Conservation (phyloP, 2,888 invertebrate species). For the Xylota sylvarum region DNA sequence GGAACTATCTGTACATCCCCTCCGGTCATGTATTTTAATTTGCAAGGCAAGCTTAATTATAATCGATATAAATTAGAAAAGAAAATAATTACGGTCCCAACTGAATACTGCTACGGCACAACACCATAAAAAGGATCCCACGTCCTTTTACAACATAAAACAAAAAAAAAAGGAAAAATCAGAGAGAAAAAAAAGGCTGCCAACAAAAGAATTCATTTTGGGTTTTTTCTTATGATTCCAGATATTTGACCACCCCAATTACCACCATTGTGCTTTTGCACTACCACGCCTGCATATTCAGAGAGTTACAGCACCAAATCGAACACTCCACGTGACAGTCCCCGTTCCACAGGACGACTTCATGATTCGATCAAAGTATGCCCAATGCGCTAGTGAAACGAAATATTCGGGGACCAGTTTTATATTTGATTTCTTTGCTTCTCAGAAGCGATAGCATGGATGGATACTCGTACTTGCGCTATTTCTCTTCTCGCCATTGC, state of each 20-base stretch:
- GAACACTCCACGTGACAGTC: constrained; percentile 13
- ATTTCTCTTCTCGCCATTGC: constrained; percentile 22
- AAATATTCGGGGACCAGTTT: constrained; percentile 25
- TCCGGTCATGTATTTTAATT: constrained; percentile 73
- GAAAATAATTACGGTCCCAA: constrained; percentile 62
- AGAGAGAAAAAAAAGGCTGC: constrained; percentile 4
- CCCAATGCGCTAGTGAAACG: constrained; percentile 19
- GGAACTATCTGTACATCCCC: constrained; percentile 55
- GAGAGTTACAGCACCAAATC: constrained; percentile 17
- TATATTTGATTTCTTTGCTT: constrained; percentile 42
- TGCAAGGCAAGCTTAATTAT: constrained; percentile 70
- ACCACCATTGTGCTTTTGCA: constrained; percentile 42
- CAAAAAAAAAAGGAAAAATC: background rate
- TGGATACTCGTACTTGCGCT: constrained; percentile 33
- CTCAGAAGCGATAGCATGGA: background rate
- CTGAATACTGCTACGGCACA: constrained; percentile 38
- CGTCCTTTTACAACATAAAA: constrained; percentile 34
- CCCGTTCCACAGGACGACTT: constrained; percentile 21
- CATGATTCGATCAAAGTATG: constrained; percentile 54
- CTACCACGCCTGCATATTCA: constrained; percentile 31
- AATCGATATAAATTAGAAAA: constrained; percentile 73
- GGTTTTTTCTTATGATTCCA: constrained; percentile 55
- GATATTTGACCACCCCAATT: constrained; percentile 74
- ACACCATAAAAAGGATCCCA: constrained; percentile 28
- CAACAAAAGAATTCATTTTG: constrained; percentile 51